Base-by-base conservation (phyloP, 2,113 vertebrate genomes). In the Salvelinus alpinus region DNA sequence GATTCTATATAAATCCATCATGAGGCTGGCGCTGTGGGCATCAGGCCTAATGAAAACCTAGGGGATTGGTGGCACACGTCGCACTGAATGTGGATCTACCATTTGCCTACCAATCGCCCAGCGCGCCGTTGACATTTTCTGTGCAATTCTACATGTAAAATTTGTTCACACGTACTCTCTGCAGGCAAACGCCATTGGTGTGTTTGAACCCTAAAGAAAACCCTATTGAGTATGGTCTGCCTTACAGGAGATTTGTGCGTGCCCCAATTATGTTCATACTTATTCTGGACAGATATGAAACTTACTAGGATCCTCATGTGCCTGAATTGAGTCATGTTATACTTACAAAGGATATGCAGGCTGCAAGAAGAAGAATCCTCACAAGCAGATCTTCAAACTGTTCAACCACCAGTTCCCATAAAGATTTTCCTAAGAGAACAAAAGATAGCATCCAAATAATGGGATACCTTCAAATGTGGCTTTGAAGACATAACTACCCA, bases 261-360 rank as follows among this genome's bases (percentile, higher is more conserved):
- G 54, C 18, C 18, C 16, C 51, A 57, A 20, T 18, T 57, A 57
- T 20, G 3, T 16, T 57, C 51, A 5, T 57, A 57, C 16, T 57
- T 57, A 57, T 57, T 57, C 51, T 57, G 51, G 18, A 57, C 51
- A 18, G 3, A 54, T 18, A 57, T 18, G 18, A 18, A 57, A 5
- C 51, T 57, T 20, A 20, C 3, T 20, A 20, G 18, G 51, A 57
- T 20, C 1, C 51, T 20, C 4, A 38, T n/a, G 51, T 70, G 8
- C 38, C 8, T 9, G 38, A 38, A 9, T 38, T 9, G 8, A 9
- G 74, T n/a, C 16, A 48, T 60, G 22, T 27, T 8, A 87, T 96
- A 98, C 97, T 99, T 94, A 99, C 97, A 89, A 99, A 98, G 78
- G 98, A 99, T 95, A 99, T 99, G 91, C 97, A 99, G 71, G 98